These are phyloP conservation scores for Accipiter cooperii DNA, from an alignment of 2,113 vertebrate species.

Conservation along the genomic window DNA sequence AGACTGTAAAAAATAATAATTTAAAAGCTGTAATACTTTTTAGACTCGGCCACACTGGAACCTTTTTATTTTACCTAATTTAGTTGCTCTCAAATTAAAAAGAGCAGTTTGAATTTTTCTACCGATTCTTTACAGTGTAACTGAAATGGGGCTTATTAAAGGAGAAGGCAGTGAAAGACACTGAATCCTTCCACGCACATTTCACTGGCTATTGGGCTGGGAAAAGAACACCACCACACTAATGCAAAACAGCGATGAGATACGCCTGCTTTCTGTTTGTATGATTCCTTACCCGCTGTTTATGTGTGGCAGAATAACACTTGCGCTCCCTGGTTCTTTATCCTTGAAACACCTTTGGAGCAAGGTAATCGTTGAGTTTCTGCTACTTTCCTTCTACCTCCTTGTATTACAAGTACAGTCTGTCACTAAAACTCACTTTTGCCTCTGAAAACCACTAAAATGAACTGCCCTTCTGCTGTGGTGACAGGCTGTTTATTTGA, in stretches of 20 bases:
- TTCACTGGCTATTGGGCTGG: not conserved
- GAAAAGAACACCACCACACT: not conserved
- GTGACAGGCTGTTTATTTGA: not conserved
- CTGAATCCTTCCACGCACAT: not conserved
- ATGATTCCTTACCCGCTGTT: not conserved
- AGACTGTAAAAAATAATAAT: not conserved
- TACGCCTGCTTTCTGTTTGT: not conserved
- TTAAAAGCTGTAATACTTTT: not conserved
- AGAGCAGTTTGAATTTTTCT: not conserved
- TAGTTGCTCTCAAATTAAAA: not conserved
- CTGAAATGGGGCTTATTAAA: not conserved
- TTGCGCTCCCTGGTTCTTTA: not conserved
- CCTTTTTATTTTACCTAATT: not conserved
- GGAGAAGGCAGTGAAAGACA: not conserved
- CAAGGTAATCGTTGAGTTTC: not conserved
- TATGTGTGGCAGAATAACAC: not conserved
- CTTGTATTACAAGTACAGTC: not conserved
- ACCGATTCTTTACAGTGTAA: not conserved
- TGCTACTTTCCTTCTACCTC: not conserved
- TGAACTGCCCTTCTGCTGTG: not conserved
- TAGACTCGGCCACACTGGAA: not conserved
- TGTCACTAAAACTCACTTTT: not conserved
- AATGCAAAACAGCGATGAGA: not conserved
- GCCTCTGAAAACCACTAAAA: not conserved
- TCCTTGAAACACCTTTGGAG: not conserved